Percentiles rank a stretch among this genome's conserved stretches.
These are phyloP conservation scores for Stichopus horrens DNA, from an alignment of 53 echinoderm and acorn worm species.

Conservation along the genomic window DNA sequence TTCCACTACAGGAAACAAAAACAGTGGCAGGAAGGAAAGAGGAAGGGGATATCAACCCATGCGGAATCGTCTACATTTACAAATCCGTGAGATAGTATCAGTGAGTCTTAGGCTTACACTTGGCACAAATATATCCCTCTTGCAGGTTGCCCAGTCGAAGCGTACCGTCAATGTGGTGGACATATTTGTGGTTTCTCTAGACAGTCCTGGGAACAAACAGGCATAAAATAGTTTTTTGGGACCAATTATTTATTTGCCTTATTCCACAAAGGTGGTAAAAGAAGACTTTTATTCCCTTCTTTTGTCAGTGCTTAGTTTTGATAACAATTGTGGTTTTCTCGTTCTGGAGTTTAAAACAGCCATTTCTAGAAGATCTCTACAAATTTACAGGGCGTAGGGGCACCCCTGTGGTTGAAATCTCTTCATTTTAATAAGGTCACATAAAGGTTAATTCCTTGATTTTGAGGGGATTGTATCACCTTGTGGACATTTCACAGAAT, in stretches of 20 bases:
- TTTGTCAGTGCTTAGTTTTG: background rate
- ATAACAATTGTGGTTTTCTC: constrained; percentile 11
- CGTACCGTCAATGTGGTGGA: background rate
- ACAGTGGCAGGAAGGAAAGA: background rate
- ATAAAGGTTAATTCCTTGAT: background rate
- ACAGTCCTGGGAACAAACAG: constrained; percentile 2
- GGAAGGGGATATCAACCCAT: background rate
- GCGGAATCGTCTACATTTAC: background rate
- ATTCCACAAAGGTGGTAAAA: background rate
- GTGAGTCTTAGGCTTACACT: background rate
- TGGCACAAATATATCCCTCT: background rate
- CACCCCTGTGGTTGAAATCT: background rate
- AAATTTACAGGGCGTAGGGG: background rate
- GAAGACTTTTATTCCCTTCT: background rate
- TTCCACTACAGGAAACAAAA: background rate
- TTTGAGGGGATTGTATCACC: background rate
- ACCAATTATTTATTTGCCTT: background rate
- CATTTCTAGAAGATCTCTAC: too few relatives aligned
- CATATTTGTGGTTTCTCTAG: constrained; percentile 31
- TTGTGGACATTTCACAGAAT: background rate
- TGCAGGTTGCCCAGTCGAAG: background rate
- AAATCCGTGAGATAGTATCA: background rate
- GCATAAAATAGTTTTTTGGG: background rate
- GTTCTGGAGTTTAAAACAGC: background rate
- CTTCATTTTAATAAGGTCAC: background rate